These are phyloP conservation scores for Tethya wilhelma DNA, from an alignment of 37 sponge, comb jelly and placozoan genomes.

Conservation along the genomic window DNA sequence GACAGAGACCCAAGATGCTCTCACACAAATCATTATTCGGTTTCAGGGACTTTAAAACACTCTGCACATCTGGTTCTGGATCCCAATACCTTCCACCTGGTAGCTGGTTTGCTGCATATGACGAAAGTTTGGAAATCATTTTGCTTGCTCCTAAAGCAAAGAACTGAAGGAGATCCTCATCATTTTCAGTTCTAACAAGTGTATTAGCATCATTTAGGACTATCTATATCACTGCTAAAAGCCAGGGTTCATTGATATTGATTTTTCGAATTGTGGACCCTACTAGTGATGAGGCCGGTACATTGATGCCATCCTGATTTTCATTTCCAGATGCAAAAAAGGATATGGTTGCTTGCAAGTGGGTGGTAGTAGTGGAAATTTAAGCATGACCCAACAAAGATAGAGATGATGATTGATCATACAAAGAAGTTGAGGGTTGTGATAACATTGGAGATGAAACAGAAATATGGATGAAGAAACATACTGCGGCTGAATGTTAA, in stretches of 20 bases:
- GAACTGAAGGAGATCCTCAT: conserved; percentile 7
- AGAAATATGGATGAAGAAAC: not conserved
- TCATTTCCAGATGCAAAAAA: too few relatives aligned
- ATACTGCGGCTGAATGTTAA: not conserved
- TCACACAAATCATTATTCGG: conserved; percentile 46
- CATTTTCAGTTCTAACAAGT: conserved; percentile 7
- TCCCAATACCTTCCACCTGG: conserved; percentile 55
- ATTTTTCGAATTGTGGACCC: too few relatives aligned
- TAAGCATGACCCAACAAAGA: too few relatives aligned
- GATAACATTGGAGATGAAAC: too few relatives aligned
- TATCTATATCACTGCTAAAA: too few relatives aligned
- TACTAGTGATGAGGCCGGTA: not conserved
- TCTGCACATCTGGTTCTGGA: conserved; percentile 9
- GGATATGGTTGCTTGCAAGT: not conserved
- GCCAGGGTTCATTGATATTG: too few relatives aligned
- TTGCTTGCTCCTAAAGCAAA: not conserved
- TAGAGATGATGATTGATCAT: too few relatives aligned
- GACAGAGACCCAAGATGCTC: conserved; percentile 21
- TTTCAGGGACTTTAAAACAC: conserved; percentile 2
- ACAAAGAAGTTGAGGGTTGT: too few relatives aligned
- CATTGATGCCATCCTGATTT: too few relatives aligned
- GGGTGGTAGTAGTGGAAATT: not conserved
- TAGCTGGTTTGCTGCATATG: conserved; percentile 18
- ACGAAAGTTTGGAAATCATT: conserved; percentile 21
- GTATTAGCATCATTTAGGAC: too few relatives aligned